phyloP scores from a whole-genome alignment of 2,888 invertebrate genomes.

The Pherbina coryleti region DNA sequence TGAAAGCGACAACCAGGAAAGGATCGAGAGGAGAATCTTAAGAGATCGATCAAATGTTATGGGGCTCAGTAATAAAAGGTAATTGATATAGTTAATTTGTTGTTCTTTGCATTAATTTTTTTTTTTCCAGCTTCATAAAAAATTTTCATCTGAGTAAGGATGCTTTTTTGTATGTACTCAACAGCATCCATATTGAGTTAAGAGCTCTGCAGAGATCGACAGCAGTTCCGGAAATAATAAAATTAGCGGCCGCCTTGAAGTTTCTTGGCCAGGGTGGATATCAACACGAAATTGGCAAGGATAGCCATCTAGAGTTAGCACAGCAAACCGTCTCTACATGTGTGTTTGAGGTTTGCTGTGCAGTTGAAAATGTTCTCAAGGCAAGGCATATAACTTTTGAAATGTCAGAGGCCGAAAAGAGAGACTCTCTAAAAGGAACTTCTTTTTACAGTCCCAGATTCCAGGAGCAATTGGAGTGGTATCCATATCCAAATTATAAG shows the following conservation, averaged over 20 bases:
- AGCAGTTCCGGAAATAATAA: slow-evolving; percentile 11
- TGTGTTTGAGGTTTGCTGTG: background rate
- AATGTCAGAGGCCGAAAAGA: too few relatives aligned
- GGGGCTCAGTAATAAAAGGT: too few relatives aligned
- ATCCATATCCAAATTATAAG: too few relatives aligned
- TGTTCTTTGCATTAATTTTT: background rate
- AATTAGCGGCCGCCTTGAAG: slow-evolving; percentile 26
- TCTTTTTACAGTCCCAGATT: too few relatives aligned
- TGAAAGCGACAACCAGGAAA: too few relatives aligned
- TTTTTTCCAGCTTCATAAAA: slow-evolving; percentile 24
- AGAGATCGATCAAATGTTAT: too few relatives aligned
- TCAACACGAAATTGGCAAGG: slow-evolving; percentile 30
- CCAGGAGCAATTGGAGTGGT: too few relatives aligned
- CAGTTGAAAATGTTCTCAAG: too few relatives aligned
- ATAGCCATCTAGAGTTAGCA: background rate
- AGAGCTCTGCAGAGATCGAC: background rate
- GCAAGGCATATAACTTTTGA: too few relatives aligned
- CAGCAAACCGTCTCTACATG: background rate
- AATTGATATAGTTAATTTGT: too few relatives aligned
- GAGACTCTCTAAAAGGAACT: too few relatives aligned
- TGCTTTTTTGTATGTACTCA: slow-evolving; percentile 21
- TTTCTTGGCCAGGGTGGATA: slow-evolving; percentile 22
- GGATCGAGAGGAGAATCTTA: too few relatives aligned
- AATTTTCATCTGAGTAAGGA: slow-evolving; percentile 26
- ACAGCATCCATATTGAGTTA: slow-evolving; percentile 7